Conservation (phyloP, 2,797 vertebrate species). For the Epinephelus malabaricus region DNA sequence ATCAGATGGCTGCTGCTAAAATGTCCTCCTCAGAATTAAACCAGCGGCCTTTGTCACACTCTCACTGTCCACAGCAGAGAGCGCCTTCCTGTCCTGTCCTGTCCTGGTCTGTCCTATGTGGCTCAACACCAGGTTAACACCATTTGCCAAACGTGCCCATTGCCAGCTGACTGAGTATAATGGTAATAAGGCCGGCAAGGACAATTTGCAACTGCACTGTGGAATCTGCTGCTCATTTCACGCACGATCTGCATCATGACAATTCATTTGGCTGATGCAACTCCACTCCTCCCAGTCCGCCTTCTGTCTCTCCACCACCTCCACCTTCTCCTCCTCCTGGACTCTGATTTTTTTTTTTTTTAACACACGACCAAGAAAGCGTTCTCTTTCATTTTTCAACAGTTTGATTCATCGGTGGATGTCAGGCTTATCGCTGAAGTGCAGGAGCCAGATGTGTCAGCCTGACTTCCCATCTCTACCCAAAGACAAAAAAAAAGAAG, state of each 20-base stretch:
- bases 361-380: slow-evolving; percentile 10
- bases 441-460: slow-evolving; percentile 55
- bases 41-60: slow-evolving; percentile 6
- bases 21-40: slow-evolving; percentile 74
- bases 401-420: slow-evolving; percentile 38
- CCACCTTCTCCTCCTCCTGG: slow-evolving; percentile 32
- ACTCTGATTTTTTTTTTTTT: not conserved
- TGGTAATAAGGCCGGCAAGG: slow-evolving; percentile 55
- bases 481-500: not conserved
- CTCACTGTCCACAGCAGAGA: not conserved
- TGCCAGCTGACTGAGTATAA: slow-evolving; percentile 49
- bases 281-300: slow-evolving; percentile 34
- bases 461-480: slow-evolving; percentile 15
- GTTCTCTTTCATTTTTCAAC: slow-evolving; percentile 23
- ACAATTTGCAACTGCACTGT: slow-evolving; percentile 65
- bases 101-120: not conserved
- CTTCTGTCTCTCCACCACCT: slow-evolving; percentile 39
- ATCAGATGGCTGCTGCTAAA: slow-evolving; percentile 81
- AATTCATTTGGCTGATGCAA: slow-evolving; percentile 83
- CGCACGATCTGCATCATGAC: slow-evolving; percentile 81
- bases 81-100: not conserved
- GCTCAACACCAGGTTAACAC: slow-evolving; percentile 21
- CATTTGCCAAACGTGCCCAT: slow-evolving; percentile 9
- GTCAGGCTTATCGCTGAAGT: slow-evolving; percentile 60
- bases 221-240: slow-evolving; percentile 83